Percentiles rank a stretch among this genome's conserved stretches.
Conservation (phyloP, 2,888 invertebrate genomes). For the Panopea generosa region DNA sequence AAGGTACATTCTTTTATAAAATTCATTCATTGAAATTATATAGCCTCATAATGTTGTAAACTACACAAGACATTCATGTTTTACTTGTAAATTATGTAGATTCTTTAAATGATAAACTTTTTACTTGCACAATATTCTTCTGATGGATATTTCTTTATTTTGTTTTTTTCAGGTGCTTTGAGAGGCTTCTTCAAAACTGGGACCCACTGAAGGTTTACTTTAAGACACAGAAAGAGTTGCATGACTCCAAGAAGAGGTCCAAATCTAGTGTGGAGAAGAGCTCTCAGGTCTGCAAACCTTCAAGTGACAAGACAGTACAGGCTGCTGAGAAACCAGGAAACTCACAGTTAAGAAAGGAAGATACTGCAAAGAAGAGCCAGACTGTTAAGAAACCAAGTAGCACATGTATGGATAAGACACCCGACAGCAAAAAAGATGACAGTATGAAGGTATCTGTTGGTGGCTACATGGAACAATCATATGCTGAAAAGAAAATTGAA, state of each 20-base stretch:
- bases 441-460: neutral
- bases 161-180: conserved; percentile 10
- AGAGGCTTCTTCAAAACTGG: conserved; percentile 55
- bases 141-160: neutral
- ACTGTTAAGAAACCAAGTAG: neutral
- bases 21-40: no score
- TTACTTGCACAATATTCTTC: no score
- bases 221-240: conserved; percentile 20
- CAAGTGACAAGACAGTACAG: neutral
- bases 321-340: neutral
- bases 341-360: neutral
- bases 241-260: no score
- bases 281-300: neutral
- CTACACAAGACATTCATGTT: no score
- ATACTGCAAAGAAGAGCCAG: neutral
- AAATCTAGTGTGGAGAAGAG: conserved; percentile 1
- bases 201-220: conserved; percentile 49
- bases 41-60: no score
- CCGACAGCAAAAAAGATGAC: neutral
- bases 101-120: no score
- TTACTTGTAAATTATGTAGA: no score
- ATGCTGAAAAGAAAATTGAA: conserved; percentile 49
- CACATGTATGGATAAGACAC: neutral
- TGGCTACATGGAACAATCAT: conserved; percentile 20
- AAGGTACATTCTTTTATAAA: no score